Base-by-base conservation (phyloP, 2,113 vertebrate genomes). In the Chroicocephalus ridibundus region DNA sequence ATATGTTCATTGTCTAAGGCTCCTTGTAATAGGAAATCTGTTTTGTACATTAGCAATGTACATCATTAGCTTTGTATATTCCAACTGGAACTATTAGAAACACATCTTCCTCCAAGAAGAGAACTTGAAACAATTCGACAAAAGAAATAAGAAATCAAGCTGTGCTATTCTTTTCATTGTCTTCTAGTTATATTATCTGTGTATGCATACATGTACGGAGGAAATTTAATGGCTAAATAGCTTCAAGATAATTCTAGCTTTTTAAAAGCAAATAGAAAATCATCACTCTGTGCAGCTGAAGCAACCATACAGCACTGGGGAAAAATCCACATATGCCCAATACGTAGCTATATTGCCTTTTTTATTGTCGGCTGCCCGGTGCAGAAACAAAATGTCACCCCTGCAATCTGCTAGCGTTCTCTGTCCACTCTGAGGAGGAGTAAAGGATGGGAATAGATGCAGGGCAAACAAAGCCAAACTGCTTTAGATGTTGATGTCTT, bases 1-100 rank as follows among this genome's bases (percentile, higher is more conserved):
- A 83, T 21, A 52, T 64, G 82, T 90, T 96, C 93, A 94, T 88
- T 91, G 77, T 90, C 91, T 92, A 58, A 68, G 76, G 40, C 77
- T 76, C 57, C 71, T 91, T 88, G 74, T 77, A 92, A 90, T 38
- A 90, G 68, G 58, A 92, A 93, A 95, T 88, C 72, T 93, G 82
- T 68, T 94, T 94, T 86, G 65, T 65, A 77, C 91, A 81, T 97
- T 92, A 90, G 91, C 86, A 89, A 69, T 82, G 66, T 94, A 89
- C 79, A 90, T 95, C 85, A 82, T 95, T 92, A 92, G 52, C 83
- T 91, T 76, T 93, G 64, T 90, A 7, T 91, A 93, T 84, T 94
- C 86, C 90, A 90, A 46, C 60, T 93, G 81, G 93, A 95, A 81
- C 83, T 54, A 76, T 90, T 88, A 74, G 82, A 90, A 96, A 75